Base-by-base conservation (phyloP, 2,797 vertebrate species). In the Menidia menidia region DNA sequence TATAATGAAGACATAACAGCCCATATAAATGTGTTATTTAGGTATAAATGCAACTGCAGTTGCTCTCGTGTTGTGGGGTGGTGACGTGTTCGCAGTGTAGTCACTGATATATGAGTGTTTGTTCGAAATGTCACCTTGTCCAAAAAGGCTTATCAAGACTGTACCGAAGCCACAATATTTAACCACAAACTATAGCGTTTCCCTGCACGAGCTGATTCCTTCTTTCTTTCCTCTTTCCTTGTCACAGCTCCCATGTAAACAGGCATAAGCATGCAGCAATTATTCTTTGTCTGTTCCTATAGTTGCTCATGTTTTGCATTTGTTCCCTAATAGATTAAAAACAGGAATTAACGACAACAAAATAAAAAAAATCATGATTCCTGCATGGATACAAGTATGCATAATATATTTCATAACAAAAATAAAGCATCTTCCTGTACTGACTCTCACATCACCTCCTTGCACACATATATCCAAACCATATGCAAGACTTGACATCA, bases 361-460 rank as follows among this genome's bases (percentile, higher is more conserved):
- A 72, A n/a, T 32, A 50, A 94, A 71, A 19, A 47, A 69, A 86
- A 90, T 91, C 88, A 94, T 93, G 92, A 92, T 93, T 96, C 91
- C 86, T 92, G 91, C 87, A 95, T 92, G 93, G 93, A 95, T 96
- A 96, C 95, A 96, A 89, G 90, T 95, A 95, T 96, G 95, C 93
- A 93, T 94, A 92, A 93, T 94, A 94, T 94, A 93, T 92, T 92
- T 93, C 86, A 92, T 93, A 97, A 96, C 95, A 96, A 97, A 97
- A 97, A 97, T 97, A 97, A 97, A 98, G 95, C 95, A 96, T 96
- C 95, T 96, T 93, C 89, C 94, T 94, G 91, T 92, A 91, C 92
- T 92, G 87, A 90, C 84, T 88, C 90, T 90, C 88, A 88, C 91
- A 90, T 77, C 83, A 88, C 75, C 81, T 88, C 77, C 77, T 91